These are phyloP conservation scores for Thereva nobilitata DNA, from an alignment of 2,888 invertebrate genomes.

Conservation along the genomic window DNA sequence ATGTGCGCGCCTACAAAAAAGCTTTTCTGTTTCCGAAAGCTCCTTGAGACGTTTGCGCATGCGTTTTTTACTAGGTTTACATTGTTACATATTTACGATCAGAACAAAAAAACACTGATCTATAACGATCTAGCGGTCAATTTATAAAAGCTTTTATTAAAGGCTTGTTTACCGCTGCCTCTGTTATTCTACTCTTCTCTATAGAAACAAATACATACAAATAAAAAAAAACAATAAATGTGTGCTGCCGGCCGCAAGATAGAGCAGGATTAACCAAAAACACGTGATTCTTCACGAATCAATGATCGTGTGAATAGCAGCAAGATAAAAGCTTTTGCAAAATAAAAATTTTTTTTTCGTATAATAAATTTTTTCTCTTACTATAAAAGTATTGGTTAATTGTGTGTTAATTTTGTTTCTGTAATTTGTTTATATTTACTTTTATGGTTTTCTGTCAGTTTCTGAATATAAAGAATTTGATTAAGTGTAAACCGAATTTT, in stretches of 20 bases:
- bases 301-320: conserved; percentile 17
- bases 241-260: neutral
- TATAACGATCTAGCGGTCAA: neutral
- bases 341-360: too few species aligned
- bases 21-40: too few species aligned
- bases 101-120: too few species aligned
- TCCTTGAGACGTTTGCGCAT: too few species aligned
- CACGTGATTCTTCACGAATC: conserved; percentile 21
- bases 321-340: neutral
- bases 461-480: too few species aligned
- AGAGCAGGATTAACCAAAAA: conserved; percentile 8
- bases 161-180: neutral
- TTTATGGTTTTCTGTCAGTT: neutral
- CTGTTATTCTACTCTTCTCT: neutral
- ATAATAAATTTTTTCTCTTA: too few species aligned
- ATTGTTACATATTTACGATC: too few species aligned
- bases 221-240: neutral
- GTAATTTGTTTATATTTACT: conserved; percentile 28
- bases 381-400: neutral
- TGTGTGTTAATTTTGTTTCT: conserved; percentile 8
- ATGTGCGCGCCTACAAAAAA: too few species aligned
- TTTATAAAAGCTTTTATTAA: neutral
- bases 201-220: neutral
- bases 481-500: too few species aligned
- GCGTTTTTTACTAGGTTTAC: too few species aligned